phyloP scores from a whole-genome alignment of 1,140 invertebrate genomes.

The Helicoverpa armigera region DNA sequence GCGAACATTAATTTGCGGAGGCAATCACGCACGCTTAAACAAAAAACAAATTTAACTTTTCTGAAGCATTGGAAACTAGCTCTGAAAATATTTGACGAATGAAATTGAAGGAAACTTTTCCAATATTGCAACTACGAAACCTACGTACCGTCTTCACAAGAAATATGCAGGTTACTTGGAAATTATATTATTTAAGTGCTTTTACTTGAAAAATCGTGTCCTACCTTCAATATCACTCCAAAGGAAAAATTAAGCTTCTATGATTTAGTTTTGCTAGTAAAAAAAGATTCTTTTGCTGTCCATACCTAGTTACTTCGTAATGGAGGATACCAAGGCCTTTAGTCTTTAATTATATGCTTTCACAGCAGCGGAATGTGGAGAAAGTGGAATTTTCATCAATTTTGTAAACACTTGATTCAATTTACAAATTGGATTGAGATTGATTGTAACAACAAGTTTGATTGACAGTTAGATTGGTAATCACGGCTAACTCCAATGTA shows the following conservation, averaged over 20 bases:
- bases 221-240: not conserved
- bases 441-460: slow-evolving; percentile 16
- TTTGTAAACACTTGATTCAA: slow-evolving; percentile 16
- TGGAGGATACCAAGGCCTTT: not conserved
- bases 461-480: slow-evolving; percentile 6
- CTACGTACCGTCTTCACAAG: not conserved
- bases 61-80: slow-evolving; percentile 31
- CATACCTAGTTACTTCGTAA: not conserved
- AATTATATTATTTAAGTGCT: not conserved
- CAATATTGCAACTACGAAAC: slow-evolving; percentile 25
- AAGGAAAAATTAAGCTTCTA: too few species aligned
- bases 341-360: not conserved
- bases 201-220: not conserved
- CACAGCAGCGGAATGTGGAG: not conserved
- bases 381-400: slow-evolving; percentile 6
- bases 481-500: not conserved
- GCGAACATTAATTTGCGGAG: slow-evolving; percentile 1
- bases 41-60: slow-evolving; percentile 37
- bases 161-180: not conserved
- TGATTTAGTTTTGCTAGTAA: too few species aligned
- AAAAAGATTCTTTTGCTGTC: too few species aligned
- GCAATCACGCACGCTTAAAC: slow-evolving; percentile 26
- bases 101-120: slow-evolving; percentile 30
- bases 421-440: slow-evolving; percentile 11
- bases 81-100: slow-evolving; percentile 35